Evolutionary conservation across 2,797 vertebrate species (phyloP), one percentile per base, ranked within the genome.

Genomic region (Pelobates cultripes): DNA sequence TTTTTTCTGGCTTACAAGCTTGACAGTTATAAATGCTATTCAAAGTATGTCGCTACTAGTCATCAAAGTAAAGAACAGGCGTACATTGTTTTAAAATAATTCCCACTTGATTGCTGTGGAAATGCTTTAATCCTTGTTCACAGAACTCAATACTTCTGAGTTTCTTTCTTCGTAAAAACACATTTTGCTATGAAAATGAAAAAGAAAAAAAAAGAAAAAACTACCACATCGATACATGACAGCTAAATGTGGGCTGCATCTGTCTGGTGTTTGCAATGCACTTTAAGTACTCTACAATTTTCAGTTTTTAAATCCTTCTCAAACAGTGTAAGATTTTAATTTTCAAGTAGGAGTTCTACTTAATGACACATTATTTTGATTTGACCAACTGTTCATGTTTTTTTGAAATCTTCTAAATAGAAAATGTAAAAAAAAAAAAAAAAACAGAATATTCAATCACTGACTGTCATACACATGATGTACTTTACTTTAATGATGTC

Each of bases 301-400:
- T 61, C 42, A 10, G n/a, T n/a, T 70, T 70, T 77, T 79, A 41
- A 71, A 75, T 79, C 63, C 72, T 77, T 55, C 71, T 64, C 9
- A 75, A 79, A 57, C 66, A 71, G 61, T 64, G 45, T 57, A 84
- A 71, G 71, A 78, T 74, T 70, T 79, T 79, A 75, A 61, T 79
- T 71, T 70, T 79, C 57, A 79, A 84, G 82, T 84, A 76, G 82
- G 82, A 75, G 82, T 84, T 79, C 72, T 79, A 61, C 81, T 79
- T 79, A 75, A 84, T 84, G 77, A 79, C 72, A 84, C 68, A 4
- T 76, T 84, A 79, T 84, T 84, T 84, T 84, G 77, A 84, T 79
- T 67, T 84, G 82, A 79, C 82, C 82, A 84, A 84, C 72, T 84
- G 82, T 79, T 79, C 82, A 13, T 84, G 82, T 84, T 84, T 84